These are phyloP conservation scores for Sicus ferrugineus DNA, from an alignment of 2,888 invertebrate species.

Conservation along the genomic window DNA sequence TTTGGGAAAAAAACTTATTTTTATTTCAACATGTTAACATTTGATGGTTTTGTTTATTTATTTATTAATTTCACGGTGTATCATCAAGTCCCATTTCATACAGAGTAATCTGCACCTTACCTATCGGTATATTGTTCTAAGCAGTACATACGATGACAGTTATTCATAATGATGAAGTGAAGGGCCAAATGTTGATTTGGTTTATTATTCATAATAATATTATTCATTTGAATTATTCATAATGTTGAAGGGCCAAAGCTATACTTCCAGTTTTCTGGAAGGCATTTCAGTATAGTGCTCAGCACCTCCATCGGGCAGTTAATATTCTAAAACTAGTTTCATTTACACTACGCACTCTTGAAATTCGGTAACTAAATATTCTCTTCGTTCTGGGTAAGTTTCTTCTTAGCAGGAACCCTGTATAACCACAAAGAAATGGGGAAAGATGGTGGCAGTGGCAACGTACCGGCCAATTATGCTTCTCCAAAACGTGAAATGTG, in stretches of 20 bases:
- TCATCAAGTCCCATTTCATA: conserved; percentile 10
- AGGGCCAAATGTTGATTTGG: conserved; percentile 20
- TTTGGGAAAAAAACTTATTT: too few relatives aligned
- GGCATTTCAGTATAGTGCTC: background rate
- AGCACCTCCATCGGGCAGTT: conserved; percentile 28
- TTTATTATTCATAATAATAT: too few relatives aligned
- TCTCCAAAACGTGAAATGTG: conserved; percentile 1
- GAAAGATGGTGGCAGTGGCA: conserved; percentile 28
- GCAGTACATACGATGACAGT: conserved; percentile 11
- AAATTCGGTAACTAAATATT: conserved; percentile 17
- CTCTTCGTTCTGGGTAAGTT: background rate
- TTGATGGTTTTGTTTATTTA: too few relatives aligned
- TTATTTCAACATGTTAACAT: too few relatives aligned
- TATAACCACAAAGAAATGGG: conserved; percentile 28
- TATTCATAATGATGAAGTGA: conserved; percentile 27
- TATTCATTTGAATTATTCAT: too few relatives aligned
- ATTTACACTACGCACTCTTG: background rate
- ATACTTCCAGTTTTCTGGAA: conserved; percentile 21
- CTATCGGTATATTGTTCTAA: conserved; percentile 6
- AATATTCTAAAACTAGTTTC: conserved; percentile 27
- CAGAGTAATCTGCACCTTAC: background rate
- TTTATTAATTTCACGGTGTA: too few relatives aligned
- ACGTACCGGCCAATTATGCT: conserved; percentile 14
- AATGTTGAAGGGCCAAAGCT: too few relatives aligned
- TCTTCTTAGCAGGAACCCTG: conserved; percentile 19